Conservation (phyloP, 2,113 vertebrate species). For the Gambusia holbrooki region DNA sequence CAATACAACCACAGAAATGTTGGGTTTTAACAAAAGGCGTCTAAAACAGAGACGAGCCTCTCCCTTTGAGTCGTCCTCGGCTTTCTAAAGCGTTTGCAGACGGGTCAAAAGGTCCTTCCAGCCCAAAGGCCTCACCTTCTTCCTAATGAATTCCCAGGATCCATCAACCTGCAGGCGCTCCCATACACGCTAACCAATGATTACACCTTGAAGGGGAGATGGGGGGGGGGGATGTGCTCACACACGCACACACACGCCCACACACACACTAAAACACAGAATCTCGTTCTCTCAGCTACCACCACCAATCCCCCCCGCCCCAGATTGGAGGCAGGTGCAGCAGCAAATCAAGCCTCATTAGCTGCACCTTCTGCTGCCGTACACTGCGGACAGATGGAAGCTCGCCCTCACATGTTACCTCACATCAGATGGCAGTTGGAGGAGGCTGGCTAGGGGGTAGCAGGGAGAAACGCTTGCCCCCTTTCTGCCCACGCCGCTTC, state of each 20-base stretch:
- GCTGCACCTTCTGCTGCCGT: conserved; percentile 84
- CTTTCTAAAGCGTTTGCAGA: conserved; percentile 66
- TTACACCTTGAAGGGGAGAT: conserved; percentile 81
- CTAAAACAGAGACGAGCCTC: conserved; percentile 29
- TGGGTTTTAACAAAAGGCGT: conserved; percentile 30
- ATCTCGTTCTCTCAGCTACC: conserved; percentile 37
- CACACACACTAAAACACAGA: conserved; percentile 38
- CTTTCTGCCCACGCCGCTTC: conserved; percentile 62
- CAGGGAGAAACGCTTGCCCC: conserved; percentile 65
- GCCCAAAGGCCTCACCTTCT: conserved; percentile 71
- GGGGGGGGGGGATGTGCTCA: conserved; percentile 45
- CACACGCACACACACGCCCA: conserved; percentile 44
- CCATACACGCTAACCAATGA: conserved; percentile 80
- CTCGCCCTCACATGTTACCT: conserved; percentile 84
- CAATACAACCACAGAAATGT: conserved; percentile 11
- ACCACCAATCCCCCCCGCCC: conserved; percentile 48
- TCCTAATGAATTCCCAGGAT: conserved; percentile 83
- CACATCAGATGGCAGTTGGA: conserved; percentile 82
- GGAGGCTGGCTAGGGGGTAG: conserved; percentile 73
- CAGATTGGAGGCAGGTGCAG: conserved; percentile 85
- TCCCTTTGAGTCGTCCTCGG: conserved; percentile 62
- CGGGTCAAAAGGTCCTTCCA: conserved; percentile 74
- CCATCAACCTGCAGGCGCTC: conserved; percentile 76
- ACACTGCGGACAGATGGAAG: conserved; percentile 82
- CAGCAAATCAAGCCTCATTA: conserved; percentile 86